phyloP scores from a whole-genome alignment of 2,888 invertebrate genomes.

The Tuberolachnus salignus region DNA sequence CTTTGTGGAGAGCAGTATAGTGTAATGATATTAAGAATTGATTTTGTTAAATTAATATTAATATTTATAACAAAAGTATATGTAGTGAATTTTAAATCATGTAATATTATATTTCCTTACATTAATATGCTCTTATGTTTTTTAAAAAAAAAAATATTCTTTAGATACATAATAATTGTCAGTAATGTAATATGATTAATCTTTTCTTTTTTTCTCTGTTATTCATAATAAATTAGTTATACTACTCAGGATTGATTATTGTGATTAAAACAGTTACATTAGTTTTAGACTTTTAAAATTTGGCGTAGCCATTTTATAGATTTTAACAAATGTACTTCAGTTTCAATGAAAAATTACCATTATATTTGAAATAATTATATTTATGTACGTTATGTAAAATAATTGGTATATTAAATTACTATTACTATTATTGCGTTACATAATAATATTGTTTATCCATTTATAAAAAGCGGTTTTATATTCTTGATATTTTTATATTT shows the following conservation, averaged over 20 bases:
- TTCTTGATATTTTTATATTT: conserved; percentile 1
- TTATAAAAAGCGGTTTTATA: neutral
- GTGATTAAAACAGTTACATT: too few species aligned
- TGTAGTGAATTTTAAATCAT: neutral
- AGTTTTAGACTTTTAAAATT: too few species aligned
- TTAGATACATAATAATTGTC: too few species aligned
- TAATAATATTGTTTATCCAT: neutral
- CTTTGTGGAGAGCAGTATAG: neutral
- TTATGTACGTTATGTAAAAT: too few species aligned
- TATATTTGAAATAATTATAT: neutral
- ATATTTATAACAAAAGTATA: neutral
- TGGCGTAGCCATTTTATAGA: neutral
- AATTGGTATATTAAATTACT: neutral
- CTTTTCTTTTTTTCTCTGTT: too few species aligned
- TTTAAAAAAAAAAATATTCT: too few species aligned
- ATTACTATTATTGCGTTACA: neutral
- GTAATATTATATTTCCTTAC: neutral
- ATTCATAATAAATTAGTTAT: too few species aligned
- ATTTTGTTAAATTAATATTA: neutral
- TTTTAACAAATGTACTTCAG: neutral
- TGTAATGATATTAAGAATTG: neutral
- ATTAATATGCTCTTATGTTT: conserved; percentile 5
- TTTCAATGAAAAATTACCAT: neutral
- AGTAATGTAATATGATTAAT: too few species aligned
- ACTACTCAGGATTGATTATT: too few species aligned